phyloP scores from a whole-genome alignment of 92 coral and sea anemone genomes.

The Palythoa grandiflora region DNA sequence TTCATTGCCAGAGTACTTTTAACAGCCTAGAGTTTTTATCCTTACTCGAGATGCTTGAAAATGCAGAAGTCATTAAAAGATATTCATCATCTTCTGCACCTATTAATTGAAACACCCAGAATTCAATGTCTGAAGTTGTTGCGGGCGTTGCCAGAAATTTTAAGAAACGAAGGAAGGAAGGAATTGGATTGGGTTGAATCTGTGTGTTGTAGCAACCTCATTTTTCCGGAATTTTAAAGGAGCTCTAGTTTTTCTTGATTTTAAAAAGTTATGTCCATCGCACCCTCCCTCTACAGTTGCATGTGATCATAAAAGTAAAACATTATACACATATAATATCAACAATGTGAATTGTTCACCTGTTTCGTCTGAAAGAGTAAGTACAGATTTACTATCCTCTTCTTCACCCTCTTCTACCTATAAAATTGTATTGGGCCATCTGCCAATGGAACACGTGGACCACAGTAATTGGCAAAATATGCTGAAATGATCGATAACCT shows the following conservation, averaged over 20 bases:
- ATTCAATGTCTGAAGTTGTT: not conserved
- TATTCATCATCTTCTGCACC: not conserved
- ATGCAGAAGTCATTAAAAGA: not conserved
- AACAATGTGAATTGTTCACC: constrained; percentile 1
- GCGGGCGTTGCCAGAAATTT: not conserved
- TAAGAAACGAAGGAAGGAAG: not conserved
- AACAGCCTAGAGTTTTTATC: constrained; percentile 1
- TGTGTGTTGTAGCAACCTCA: not conserved
- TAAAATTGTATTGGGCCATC: not conserved
- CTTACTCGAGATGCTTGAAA: not conserved
- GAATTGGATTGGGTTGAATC: constrained; percentile 6
- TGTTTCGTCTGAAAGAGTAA: not conserved
- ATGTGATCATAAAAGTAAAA: not conserved
- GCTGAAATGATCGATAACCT: not conserved
- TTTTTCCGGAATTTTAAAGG: not conserved
- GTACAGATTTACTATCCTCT: constrained; percentile 2
- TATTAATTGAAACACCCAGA: constrained; percentile 3
- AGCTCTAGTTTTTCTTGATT: not conserved
- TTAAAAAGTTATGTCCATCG: not conserved
- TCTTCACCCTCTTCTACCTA: constrained; percentile 8
- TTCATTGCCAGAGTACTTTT: constrained; percentile 6
- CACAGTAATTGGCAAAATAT: not conserved
- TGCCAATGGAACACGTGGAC: not conserved
- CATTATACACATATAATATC: constrained; percentile 2
- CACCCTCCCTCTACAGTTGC: constrained; percentile 4